Conservation (phyloP, 2,888 invertebrate species). For the Caenorhabditis japonica region DNA sequence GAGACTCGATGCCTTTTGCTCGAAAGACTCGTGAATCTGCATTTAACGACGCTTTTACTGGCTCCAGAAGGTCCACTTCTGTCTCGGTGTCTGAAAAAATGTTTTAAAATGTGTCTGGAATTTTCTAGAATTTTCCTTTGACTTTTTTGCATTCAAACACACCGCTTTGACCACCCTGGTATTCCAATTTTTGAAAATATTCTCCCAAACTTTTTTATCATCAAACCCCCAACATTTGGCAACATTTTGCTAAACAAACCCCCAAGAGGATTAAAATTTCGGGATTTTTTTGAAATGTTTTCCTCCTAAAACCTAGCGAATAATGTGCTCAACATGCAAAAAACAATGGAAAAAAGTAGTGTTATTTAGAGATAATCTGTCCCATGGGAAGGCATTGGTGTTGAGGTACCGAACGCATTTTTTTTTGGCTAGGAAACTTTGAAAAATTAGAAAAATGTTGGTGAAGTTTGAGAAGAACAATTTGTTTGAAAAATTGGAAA, state of each 20-base stretch:
- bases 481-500: too few species aligned
- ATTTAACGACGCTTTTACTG: constrained; percentile 71
- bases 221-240: neutral
- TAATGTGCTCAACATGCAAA: neutral
- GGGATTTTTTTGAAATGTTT: neutral
- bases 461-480: too few species aligned
- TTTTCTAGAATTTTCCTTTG: too few species aligned
- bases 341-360: constrained; percentile 10
- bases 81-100: constrained; percentile 73
- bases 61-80: constrained; percentile 74
- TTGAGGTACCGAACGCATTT: too few species aligned
- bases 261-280: constrained; percentile 1
- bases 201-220: neutral
- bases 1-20: constrained; percentile 74
- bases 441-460: too few species aligned
- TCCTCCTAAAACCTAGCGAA: neutral
- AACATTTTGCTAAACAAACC: neutral
- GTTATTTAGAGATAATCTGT: constrained; percentile 51
- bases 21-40: constrained; percentile 73
- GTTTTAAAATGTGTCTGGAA: neutral
- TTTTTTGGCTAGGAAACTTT: too few species aligned
- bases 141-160: too few species aligned
- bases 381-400: constrained; percentile 24
- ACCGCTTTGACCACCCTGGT: too few species aligned
- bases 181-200: neutral